phyloP scores from a whole-genome alignment of 2,797 vertebrate species.

The Hybognathus amarus region DNA sequence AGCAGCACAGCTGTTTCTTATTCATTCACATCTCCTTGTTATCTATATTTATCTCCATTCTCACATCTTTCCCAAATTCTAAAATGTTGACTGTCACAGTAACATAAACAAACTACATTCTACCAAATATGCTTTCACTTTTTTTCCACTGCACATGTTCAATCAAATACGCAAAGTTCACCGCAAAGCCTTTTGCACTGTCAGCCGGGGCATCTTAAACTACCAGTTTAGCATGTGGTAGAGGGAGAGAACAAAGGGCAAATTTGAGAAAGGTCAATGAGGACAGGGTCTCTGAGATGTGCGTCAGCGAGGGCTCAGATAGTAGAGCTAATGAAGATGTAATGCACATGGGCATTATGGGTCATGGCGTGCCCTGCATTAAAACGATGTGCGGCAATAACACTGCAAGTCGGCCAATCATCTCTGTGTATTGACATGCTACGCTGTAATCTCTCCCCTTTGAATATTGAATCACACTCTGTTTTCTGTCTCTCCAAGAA shows the following conservation, averaged over 20 bases:
- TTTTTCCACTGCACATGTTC: constrained; percentile 43
- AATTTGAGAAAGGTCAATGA: constrained; percentile 54
- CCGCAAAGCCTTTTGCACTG: constrained; percentile 43
- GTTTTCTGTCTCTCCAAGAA: constrained; percentile 34
- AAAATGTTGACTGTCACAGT: not conserved
- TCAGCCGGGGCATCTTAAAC: constrained; percentile 51
- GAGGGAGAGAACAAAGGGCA: constrained; percentile 35
- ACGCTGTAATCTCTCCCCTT: constrained; percentile 26
- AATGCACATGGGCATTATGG: constrained; percentile 40
- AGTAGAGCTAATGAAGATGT: constrained; percentile 64
- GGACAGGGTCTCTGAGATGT: constrained; percentile 43
- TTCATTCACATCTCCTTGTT: not conserved
- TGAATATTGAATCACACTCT: constrained; percentile 47
- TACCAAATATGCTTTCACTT: constrained; percentile 31
- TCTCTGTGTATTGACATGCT: constrained; percentile 36
- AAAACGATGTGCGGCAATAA: constrained; percentile 46
- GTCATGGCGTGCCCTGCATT: constrained; percentile 49
- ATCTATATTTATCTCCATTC: constrained; percentile 6
- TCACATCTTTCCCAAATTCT: not conserved
- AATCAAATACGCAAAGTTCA: constrained; percentile 55
- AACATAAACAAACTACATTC: constrained; percentile 23
- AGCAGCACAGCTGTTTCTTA: constrained; percentile 23
- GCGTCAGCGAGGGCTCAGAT: constrained; percentile 43
- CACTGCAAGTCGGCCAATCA: constrained; percentile 18
- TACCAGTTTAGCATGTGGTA: constrained; percentile 36